These are phyloP conservation scores for Orientallactaga bullata DNA, from an alignment of 2,113 vertebrate species.

Conservation along the genomic window DNA sequence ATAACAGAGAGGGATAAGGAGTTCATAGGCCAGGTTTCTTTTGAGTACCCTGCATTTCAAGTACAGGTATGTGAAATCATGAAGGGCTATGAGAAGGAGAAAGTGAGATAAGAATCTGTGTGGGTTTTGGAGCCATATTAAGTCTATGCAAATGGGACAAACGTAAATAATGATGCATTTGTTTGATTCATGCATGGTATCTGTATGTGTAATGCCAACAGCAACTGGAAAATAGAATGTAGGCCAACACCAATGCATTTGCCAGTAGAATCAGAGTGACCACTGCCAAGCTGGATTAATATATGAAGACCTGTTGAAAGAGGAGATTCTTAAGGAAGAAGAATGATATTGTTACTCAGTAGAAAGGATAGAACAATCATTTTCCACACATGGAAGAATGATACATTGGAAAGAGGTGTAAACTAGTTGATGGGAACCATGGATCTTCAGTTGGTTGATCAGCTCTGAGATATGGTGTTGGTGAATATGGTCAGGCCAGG, in stretches of 20 bases:
- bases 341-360: conserved; percentile 30
- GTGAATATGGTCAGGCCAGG: background rate
- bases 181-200: background rate
- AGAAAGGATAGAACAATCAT: conserved; percentile 30
- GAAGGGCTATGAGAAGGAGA: conserved; percentile 54
- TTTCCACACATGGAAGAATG: conserved; percentile 3
- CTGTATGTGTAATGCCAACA: background rate
- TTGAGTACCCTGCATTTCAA: conserved; percentile 13
- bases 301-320: conserved; percentile 63
- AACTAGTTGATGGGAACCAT: background rate
- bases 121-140: conserved; percentile 30
- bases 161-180: conserved; percentile 43
- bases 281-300: conserved; percentile 57
- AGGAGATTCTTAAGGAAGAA: conserved; percentile 48
- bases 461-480: background rate
- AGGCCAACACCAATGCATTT: conserved; percentile 34
- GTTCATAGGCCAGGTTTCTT: conserved; percentile 5
- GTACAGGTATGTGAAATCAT: background rate
- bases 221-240: conserved; percentile 44
- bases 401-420: background rate
- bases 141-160: conserved; percentile 42
- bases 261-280: conserved; percentile 43
- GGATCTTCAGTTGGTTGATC: conserved; percentile 26
- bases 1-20: background rate
- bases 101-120: conserved; percentile 36